Base-by-base conservation (phyloP, 2,797 vertebrate genomes). In the Ibycter americanus region DNA sequence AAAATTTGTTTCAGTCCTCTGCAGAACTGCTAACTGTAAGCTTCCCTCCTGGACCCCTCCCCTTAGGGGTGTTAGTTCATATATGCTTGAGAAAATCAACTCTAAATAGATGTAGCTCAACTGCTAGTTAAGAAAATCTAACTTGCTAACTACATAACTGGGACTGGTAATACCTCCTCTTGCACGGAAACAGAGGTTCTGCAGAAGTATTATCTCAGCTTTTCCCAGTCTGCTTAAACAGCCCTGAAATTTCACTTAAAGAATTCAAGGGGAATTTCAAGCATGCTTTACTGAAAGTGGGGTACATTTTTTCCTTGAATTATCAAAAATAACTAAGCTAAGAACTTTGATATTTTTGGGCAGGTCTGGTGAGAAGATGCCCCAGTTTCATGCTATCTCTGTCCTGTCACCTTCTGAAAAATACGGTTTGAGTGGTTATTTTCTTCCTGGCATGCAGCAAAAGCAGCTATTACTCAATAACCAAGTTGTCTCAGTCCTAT, bases 41-140 rank as follows among this genome's bases (percentile, higher is more conserved):
- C 81, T 83, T 95, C 68, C 83, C 80, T 89, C 72, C 34, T 82
- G 71, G 63, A 89, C 26, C 78, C 47, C 20, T 92, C 36, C 83
- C 74, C 65, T 87, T 81, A 91, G 68, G 88, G 80, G 49, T 78
- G 49, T 74, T 87, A 83, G 88, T 90, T 95, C 84, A 83, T 56
- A 44, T 62, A 55, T 49, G 65, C 77, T 95, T 92, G 81, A 91
- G 77, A 94, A 96, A 96, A 97, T 83, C 65, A 84, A 65, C 70
- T 94, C 88, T 77, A 85, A 86, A 71, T 32, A 96, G 77, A 82
- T 54, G 82, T 15, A 73, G 55, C 66, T 72, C 67, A 73, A 65
- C 31, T 81, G 31, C 94, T 78, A 71, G 89, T 91, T 90, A 92
- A 72, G 87, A 85, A 96, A 93, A 94, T 85, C 36, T 85, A 71